A percentile compares a stretch with the other conserved stretches of the same genome.
phyloP scores from a whole-genome alignment of 2,113 vertebrate species.

The Cariama cristata region DNA sequence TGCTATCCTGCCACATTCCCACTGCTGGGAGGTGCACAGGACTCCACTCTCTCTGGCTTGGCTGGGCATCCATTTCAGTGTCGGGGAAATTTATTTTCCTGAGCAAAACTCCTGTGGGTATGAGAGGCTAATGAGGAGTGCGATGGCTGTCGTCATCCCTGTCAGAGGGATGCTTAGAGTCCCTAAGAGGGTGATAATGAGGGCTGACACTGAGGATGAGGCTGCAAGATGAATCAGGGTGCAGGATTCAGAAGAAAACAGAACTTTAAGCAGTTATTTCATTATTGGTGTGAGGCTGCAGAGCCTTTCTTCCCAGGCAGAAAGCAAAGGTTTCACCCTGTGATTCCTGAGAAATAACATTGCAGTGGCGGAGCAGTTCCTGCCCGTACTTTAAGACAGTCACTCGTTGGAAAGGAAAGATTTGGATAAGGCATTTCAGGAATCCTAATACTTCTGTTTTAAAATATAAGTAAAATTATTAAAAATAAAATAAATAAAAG shows the following conservation, averaged over 20 bases:
- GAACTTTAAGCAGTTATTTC: neutral
- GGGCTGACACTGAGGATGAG: neutral
- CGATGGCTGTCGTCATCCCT: neutral
- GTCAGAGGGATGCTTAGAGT: neutral
- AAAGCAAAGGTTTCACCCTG: neutral
- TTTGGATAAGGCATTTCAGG: neutral
- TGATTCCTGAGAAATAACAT: neutral
- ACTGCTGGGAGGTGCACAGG: neutral
- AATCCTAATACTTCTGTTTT: neutral
- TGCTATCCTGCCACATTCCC: neutral
- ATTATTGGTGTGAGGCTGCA: neutral
- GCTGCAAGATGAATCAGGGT: neutral
- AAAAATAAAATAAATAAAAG: neutral
- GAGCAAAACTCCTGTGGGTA: neutral
- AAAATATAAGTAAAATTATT: neutral
- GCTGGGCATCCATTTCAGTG: neutral
- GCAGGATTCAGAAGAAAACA: neutral
- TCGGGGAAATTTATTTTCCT: neutral
- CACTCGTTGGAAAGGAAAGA: neutral
- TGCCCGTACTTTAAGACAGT: neutral
- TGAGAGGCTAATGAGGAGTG: neutral
- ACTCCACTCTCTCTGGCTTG: neutral
- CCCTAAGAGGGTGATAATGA: neutral
- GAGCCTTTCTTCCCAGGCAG: neutral
- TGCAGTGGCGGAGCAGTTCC: neutral